Evolutionary conservation across 2,797 vertebrate species (phyloP), one percentile per base, ranked within the genome.

Genomic region (Helarctos malayanus): DNA sequence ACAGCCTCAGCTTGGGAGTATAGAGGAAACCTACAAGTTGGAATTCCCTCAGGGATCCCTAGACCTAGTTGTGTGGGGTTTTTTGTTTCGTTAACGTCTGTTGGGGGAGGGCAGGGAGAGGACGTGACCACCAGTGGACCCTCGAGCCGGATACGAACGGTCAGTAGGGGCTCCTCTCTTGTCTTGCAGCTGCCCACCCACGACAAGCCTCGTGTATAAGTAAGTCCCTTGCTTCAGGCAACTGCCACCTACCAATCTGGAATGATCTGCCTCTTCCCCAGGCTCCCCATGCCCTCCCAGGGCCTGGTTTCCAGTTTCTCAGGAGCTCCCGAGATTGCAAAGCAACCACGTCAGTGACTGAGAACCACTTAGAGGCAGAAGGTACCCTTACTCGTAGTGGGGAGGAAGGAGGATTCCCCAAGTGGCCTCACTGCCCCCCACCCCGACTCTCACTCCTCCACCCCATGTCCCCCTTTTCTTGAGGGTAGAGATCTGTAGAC

Each of bases 121-220:
- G 54, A 80, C 23, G 1, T 57, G 78, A 27, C 35, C 15, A 23
- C 14, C 23, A 38, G 25, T 41, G 27, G 78, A 41, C 54, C 78
- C 14, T 27, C 0, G 8, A 57, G 3, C 13, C 57, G 35, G n/a
- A 57, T 4, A 0, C 0, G 8, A 15, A 35, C 7, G 16, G 27
- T 45, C 25, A 2, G 32, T 23, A 14, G 21, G 35, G 49, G 32
- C 3, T 35, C 52, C 52, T 54, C n/a, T 35, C 52, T 23, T 7
- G 1, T 38, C 54, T 14, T 76, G 73, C 45, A 32, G 27, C 73
- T 2, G 0, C 45, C 45, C 71, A 76, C 4, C 45, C 71, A 49
- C 4, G 10, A 76, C 18, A 78, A 54, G 7, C 35, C 63, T 91
- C 52, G 0, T 45, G 25, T 8, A 3, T 23, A 57, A 45, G 52